phyloP scores from a whole-genome alignment of 2,888 invertebrate genomes.

The Cryptus armator region DNA sequence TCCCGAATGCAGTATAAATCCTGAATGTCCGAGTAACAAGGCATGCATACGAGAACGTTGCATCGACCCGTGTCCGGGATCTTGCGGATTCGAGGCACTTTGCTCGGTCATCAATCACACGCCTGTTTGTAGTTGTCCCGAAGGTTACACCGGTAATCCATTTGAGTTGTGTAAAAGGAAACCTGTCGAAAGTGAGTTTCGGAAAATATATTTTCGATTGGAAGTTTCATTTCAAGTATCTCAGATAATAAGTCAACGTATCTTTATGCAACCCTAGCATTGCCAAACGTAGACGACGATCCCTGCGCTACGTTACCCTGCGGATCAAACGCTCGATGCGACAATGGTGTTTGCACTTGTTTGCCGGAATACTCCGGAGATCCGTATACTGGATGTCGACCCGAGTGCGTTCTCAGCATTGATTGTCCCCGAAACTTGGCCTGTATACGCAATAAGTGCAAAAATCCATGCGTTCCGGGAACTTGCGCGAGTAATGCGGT shows the following conservation, averaged over 20 bases:
- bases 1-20: constrained; percentile 86
- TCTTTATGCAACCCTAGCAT: constrained; percentile 86
- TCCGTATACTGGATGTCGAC: constrained; percentile 91
- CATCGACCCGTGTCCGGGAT: constrained; percentile 86
- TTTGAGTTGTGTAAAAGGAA: constrained; percentile 85
- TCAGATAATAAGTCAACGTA: neutral
- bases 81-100: constrained; percentile 89
- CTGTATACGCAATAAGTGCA: constrained; percentile 92
- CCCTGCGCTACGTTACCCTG: constrained; percentile 91
- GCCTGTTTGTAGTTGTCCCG: constrained; percentile 88
- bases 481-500: constrained; percentile 90
- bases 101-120: constrained; percentile 92
- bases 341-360: constrained; percentile 92
- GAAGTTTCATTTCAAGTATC: neutral
- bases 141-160: constrained; percentile 90
- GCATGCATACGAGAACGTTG: constrained; percentile 87
- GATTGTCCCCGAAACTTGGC: constrained; percentile 91
- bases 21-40: constrained; percentile 86
- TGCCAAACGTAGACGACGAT: constrained; percentile 90
- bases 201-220: neutral
- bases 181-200: constrained; percentile 44
- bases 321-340: constrained; percentile 92
- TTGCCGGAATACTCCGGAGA: constrained; percentile 90
- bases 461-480: constrained; percentile 90
- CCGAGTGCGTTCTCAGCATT: constrained; percentile 92